Percentiles rank a stretch among this genome's conserved stretches.
phyloP scores from a whole-genome alignment of 2,888 invertebrate genomes.

The Galeruca laticollis region DNA sequence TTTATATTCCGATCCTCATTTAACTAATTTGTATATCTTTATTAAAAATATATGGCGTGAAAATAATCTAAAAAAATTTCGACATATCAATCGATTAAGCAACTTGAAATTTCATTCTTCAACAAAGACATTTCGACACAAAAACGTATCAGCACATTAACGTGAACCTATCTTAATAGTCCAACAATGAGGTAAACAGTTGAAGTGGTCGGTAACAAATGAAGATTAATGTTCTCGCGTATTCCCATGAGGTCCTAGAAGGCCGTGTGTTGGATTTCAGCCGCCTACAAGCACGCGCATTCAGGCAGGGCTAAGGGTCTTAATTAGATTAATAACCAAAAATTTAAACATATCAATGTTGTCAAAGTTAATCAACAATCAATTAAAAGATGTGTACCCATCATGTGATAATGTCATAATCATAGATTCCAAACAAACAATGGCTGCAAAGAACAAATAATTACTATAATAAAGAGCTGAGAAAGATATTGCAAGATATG shows the following conservation, averaged over 20 bases:
- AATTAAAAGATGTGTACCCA: no score
- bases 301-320: not conserved
- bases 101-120: conserved; percentile 15
- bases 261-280: conserved; percentile 40
- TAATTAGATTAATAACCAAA: no score
- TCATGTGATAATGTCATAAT: no score
- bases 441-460: no score
- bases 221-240: conserved; percentile 64
- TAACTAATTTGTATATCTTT: conserved; percentile 43
- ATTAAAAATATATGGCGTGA: conserved; percentile 29
- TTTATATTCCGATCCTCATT: not conserved
- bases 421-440: no score
- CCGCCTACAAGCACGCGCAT: conserved; percentile 44
- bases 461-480: no score
- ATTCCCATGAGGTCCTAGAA: conserved; percentile 60
- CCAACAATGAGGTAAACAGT: conserved; percentile 62
- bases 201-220: conserved; percentile 66
- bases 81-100: conserved; percentile 21
- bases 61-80: conserved; percentile 16
- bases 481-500: no score
- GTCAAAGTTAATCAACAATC: no score
- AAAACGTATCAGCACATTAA: conserved; percentile 52
- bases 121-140: conserved; percentile 23
- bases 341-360: no score
- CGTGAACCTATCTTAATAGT: conserved; percentile 57